These are phyloP conservation scores for Dermatemys mawii DNA, from an alignment of 2,113 vertebrate genomes.

Conservation along the genomic window DNA sequence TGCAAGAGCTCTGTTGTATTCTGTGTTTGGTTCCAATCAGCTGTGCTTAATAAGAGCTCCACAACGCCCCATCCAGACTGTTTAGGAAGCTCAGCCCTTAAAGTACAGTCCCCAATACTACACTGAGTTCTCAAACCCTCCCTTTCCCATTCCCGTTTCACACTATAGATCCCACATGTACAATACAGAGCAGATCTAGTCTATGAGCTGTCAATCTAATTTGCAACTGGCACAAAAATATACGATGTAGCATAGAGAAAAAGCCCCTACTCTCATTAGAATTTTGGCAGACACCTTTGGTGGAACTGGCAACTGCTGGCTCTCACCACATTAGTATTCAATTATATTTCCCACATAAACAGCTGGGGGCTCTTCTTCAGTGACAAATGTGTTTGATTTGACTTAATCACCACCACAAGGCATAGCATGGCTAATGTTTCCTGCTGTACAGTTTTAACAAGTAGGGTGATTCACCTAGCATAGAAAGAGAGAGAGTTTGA, in stretches of 20 bases:
- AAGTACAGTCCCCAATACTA: background rate
- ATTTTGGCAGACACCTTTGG: conserved; percentile 27
- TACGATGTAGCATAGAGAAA: background rate
- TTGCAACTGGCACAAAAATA: background rate
- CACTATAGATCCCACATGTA: background rate
- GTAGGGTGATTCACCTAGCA: conserved; percentile 36
- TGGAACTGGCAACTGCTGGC: conserved; percentile 14
- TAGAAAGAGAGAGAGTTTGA: background rate
- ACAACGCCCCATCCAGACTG: background rate
- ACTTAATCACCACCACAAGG: conserved; percentile 69
- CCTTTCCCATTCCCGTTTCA: background rate
- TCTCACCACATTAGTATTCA: conserved; percentile 70
- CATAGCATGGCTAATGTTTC: conserved; percentile 59
- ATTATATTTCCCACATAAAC: conserved; percentile 70
- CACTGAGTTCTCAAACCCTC: background rate
- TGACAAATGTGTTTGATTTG: conserved; percentile 74
- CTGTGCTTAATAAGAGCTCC: background rate
- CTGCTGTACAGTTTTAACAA: conserved; percentile 57
- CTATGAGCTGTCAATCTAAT: background rate
- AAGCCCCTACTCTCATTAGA: background rate
- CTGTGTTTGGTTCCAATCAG: background rate
- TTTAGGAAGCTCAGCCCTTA: background rate
- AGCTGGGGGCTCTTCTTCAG: conserved; percentile 68
- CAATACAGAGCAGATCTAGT: background rate
- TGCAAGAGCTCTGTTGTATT: background rate